Conservation (phyloP, 2,113 vertebrate genomes). For the Aix galericulata region DNA sequence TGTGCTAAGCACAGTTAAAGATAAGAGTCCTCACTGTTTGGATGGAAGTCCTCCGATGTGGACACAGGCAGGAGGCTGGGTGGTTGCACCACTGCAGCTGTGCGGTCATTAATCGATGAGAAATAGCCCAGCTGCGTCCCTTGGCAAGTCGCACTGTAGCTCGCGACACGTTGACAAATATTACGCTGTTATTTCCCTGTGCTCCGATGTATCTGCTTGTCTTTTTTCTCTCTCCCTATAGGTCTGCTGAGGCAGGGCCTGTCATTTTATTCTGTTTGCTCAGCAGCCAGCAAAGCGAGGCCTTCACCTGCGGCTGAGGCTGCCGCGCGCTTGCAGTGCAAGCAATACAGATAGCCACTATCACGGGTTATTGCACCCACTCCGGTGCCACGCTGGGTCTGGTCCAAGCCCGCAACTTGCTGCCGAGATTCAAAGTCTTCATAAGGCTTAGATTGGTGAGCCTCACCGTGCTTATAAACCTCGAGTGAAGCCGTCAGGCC, state of each 20-base stretch:
- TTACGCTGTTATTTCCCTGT: background rate
- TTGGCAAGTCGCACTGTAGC: background rate
- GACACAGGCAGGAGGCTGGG: background rate
- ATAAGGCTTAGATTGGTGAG: background rate
- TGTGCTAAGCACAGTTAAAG: background rate
- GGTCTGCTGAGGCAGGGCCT: background rate
- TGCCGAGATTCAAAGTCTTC: background rate
- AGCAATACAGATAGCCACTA: background rate
- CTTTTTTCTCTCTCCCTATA: background rate
- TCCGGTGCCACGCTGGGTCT: background rate
- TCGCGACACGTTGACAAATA: background rate
- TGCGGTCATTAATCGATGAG: background rate
- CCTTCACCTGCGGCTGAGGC: background rate
- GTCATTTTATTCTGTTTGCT: background rate
- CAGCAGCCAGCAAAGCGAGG: background rate
- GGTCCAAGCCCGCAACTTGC: background rate
- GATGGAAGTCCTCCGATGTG: background rate
- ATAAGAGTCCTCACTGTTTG: background rate
- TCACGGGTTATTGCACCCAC: background rate
- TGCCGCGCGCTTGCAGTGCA: background rate
- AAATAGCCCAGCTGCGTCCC: background rate
- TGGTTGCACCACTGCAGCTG: background rate
- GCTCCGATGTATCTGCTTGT: background rate
- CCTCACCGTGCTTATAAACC: background rate
- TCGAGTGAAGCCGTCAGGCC: background rate